A percentile compares a stretch with the other conserved stretches of the same genome.
Conservation (phyloP, 1,140 invertebrate species). For the Meloidogyne exigua region DNA sequence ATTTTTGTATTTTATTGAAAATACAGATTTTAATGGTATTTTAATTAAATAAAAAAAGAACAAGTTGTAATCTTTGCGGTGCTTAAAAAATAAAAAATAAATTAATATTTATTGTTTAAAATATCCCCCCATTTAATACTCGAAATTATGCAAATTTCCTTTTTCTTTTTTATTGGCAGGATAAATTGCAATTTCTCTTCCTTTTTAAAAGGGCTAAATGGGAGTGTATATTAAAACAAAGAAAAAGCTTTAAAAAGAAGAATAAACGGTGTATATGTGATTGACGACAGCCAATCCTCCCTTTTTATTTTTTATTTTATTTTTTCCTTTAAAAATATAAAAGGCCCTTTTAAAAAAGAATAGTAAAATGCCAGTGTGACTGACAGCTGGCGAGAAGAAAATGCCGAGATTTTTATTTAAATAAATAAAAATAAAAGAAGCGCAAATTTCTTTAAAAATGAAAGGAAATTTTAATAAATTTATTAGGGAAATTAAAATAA, state of each 20-base stretch:
- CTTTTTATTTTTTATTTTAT: too few relatives aligned
- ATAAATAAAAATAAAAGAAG: neutral
- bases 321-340: neutral
- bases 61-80: too few relatives aligned
- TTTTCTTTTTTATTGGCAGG: neutral
- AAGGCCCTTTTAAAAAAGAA: neutral
- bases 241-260: neutral
- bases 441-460: neutral
- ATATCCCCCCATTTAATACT: neutral
- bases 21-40: too few relatives aligned
- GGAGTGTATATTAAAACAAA: neutral
- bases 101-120: neutral
- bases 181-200: conserved; percentile 7
- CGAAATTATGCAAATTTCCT: conserved; percentile 21
- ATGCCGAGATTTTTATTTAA: conserved; percentile 13
- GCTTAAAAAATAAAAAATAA: neutral
- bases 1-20: too few relatives aligned
- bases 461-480: neutral
- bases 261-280: neutral
- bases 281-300: conserved; percentile 24
- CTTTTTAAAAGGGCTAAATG: neutral
- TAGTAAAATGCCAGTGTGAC: neutral
- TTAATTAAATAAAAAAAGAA: too few relatives aligned
- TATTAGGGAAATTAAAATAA: neutral
- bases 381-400: conserved; percentile 25